A percentile compares a stretch with the other conserved stretches of the same genome.
Evolutionary conservation across 2,113 vertebrate genomes (phyloP).

Genomic region (Orycteropus afer): DNA sequence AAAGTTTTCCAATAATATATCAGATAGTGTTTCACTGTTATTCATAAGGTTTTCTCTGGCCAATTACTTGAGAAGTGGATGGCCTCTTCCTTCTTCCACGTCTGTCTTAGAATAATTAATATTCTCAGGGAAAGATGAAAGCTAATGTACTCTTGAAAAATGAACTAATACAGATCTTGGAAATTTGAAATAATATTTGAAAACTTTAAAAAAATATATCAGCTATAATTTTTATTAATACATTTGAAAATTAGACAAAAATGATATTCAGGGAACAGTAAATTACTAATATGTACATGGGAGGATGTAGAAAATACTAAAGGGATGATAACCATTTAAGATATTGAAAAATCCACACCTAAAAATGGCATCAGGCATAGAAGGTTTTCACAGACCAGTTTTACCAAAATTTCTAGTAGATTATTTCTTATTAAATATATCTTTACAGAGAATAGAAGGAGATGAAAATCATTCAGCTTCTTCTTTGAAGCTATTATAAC

Average conservation of each 20-base stretch:
- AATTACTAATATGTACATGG: not conserved
- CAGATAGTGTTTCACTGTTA: too few species aligned
- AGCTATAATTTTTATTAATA: not conserved
- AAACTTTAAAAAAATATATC: not conserved
- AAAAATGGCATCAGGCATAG: not conserved
- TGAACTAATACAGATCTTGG: not conserved
- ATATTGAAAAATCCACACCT: not conserved
- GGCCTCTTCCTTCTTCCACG: too few species aligned
- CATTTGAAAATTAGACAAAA: slow-evolving; percentile 12
- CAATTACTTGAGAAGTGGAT: too few species aligned
- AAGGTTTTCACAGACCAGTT: not conserved
- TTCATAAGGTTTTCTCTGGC: too few species aligned
- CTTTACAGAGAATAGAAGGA: not conserved
- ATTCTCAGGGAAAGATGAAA: not conserved
- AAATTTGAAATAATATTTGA: not conserved
- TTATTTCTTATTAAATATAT: not conserved
- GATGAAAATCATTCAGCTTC: not conserved
- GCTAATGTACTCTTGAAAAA: not conserved
- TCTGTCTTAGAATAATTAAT: too few species aligned
- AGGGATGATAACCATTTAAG: not conserved
- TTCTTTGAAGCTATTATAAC: slow-evolving; percentile 9
- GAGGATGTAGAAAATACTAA: not conserved
- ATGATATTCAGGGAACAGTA: not conserved
- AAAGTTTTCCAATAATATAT: too few species aligned
- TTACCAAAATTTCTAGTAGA: not conserved